Evolutionary conservation across 2,888 invertebrate species (phyloP), one percentile per base, ranked within the genome.

Genomic region (Drosophila gaucha): DNA sequence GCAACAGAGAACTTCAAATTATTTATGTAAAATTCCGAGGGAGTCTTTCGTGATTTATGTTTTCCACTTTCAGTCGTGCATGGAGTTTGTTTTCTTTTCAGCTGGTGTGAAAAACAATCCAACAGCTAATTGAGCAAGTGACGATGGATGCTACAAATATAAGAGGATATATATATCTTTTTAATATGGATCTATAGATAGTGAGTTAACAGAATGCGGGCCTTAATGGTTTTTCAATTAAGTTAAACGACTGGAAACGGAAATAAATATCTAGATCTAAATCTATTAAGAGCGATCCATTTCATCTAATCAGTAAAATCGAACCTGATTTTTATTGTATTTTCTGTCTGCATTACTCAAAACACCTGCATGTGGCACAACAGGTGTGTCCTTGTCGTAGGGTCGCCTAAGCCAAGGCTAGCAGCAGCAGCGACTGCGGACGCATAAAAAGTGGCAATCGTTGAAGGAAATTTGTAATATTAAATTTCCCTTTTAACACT

Each of bases 21-120:
- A 78, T 80, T 68, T 83, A 87, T 85, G 78, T 72, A 75, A 86
- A 87, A 85, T 82, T 80, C 75, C 58, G 20, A 22, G 50, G 24
- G 50, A 59, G 60, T 68, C 43, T 72, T 43, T 60, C 52, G 63
- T 85, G 80, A 82, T 82, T 82, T 80, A 87, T 82, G 75, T 57
- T 73, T 74, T 55, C 26, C 47, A n/a, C 38, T 38, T 22, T 31
- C 47, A 20, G 14, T 26, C 24, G 8, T 3, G 6, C 18, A 8
- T 41, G 4, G 18, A 8, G 22, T 47, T 35, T 38, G 38, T 49
- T 18, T 28, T 33, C n/a, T 24, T 38, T 35, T 41, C 38, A 41
- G 26, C 55, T 60, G 56, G 63, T 68, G 86, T 67, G 64, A 67
- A 74, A 74, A 60, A 86, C 84, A 77, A 70, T 76, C 63, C 56